Evolutionary conservation across 2,113 vertebrate genomes (phyloP).

Genomic region (Asarcornis scutulata): DNA sequence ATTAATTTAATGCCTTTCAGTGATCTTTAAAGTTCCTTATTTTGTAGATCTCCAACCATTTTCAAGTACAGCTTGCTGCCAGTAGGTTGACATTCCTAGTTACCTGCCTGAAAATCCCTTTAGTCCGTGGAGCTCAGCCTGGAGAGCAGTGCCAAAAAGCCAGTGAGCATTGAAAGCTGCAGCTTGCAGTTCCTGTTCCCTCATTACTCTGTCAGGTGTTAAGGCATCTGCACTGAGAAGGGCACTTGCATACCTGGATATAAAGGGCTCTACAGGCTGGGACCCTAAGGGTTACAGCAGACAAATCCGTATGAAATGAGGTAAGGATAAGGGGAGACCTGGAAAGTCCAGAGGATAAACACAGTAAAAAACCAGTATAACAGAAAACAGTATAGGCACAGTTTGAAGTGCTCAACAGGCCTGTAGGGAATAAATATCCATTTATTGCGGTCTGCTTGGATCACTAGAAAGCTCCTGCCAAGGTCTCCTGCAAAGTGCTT

Average conservation of each 20-base stretch:
- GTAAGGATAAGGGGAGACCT: neutral
- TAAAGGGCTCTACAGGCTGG: accelerated
- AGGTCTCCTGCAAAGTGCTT: neutral
- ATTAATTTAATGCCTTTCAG: neutral
- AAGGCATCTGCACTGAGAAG: neutral
- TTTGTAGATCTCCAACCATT: neutral
- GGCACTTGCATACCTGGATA: neutral
- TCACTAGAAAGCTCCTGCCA: neutral
- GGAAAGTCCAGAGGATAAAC: neutral
- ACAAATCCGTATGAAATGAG: neutral
- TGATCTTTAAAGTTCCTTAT: neutral
- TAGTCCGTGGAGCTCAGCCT: neutral
- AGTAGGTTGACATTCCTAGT: neutral
- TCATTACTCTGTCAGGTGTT: neutral
- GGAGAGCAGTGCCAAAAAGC: neutral
- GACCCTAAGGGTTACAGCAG: neutral
- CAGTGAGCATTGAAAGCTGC: neutral
- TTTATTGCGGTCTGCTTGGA: neutral
- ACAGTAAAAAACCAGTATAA: neutral
- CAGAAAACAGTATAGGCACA: neutral
- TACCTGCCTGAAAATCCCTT: neutral
- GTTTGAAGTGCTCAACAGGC: neutral
- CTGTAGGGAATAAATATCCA: neutral
- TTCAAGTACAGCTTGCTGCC: neutral
- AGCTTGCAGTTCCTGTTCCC: neutral